Conservation (phyloP, 2,888 invertebrate species). For the Teleogryllus oceanicus region DNA sequence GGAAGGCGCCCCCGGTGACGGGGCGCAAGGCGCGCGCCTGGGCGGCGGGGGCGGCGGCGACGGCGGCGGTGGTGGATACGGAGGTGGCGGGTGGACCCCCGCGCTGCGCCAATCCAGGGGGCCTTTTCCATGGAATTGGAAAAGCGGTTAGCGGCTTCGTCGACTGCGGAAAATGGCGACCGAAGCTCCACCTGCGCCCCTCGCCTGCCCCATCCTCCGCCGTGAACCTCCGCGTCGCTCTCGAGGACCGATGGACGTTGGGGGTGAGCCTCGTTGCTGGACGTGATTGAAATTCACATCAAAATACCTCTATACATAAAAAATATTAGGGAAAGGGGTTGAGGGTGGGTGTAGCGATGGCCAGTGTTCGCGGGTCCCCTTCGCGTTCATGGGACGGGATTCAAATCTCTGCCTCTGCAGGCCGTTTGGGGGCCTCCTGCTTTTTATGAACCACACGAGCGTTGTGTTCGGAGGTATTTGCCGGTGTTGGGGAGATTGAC, state of each 20-base stretch:
- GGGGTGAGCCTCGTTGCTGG: not conserved
- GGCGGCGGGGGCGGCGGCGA: not conserved
- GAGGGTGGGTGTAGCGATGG: not conserved
- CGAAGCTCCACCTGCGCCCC: not conserved
- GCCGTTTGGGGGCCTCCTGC: not conserved
- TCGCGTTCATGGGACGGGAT: not conserved
- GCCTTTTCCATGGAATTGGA: slow-evolving; percentile 4
- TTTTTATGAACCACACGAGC: no score
- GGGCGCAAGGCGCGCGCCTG: not conserved
- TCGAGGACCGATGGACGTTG: not conserved
- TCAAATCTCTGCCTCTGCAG: not conserved
- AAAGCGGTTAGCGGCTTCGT: not conserved
- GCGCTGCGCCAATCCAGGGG: no score
- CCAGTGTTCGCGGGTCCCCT: not conserved
- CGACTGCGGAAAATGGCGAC: not conserved
- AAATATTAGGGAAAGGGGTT: not conserved
- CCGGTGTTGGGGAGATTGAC: no score
- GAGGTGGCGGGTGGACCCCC: not conserved
- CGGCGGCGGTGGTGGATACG: not conserved
- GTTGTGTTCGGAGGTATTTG: no score
- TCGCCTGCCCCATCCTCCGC: not conserved
- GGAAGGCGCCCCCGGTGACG: not conserved
- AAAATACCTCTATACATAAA: slow-evolving; percentile 9
- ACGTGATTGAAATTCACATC: slow-evolving; percentile 5
- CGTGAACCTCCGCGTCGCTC: not conserved